Evolutionary conservation across 2,888 invertebrate species (phyloP).

Genomic region (Megastigmus dorsalis): DNA sequence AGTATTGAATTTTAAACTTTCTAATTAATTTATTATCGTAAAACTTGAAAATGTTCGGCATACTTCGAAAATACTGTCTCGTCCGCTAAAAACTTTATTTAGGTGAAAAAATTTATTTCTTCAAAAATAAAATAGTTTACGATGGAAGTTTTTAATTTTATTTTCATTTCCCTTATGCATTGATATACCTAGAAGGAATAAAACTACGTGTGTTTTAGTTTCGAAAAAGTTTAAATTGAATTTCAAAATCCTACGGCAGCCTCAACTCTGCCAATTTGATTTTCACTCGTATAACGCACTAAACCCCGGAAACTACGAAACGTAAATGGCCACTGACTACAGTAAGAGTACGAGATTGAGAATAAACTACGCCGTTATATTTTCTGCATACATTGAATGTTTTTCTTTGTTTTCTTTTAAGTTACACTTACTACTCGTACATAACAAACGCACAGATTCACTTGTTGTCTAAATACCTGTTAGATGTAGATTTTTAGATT

Average conservation of each 20-base stretch:
- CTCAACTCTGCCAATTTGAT: slow-evolving; percentile 28
- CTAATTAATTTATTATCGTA: too few species aligned
- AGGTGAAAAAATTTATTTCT: neutral
- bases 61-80: too few species aligned
- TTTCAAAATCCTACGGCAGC: slow-evolving; percentile 25
- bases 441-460: too few species aligned
- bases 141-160: neutral
- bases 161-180: slow-evolving; percentile 6
- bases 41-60: too few species aligned
- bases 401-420: too few species aligned
- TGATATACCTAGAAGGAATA: neutral
- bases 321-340: neutral
- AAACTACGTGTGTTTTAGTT: slow-evolving; percentile 22
- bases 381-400: too few species aligned
- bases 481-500: too few species aligned
- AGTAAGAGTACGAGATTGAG: too few species aligned
- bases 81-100: neutral
- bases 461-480: too few species aligned
- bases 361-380: too few species aligned
- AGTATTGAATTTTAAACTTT: too few species aligned
- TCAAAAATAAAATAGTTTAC: neutral
- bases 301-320: slow-evolving; percentile 1
- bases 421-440: too few species aligned
- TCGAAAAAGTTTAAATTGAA: slow-evolving; percentile 30
- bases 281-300: slow-evolving; percentile 5